Percentiles rank a stretch among this genome's conserved stretches.
Evolutionary conservation across 2,797 vertebrate species (phyloP).

Genomic region (Chloroceryle inda): DNA sequence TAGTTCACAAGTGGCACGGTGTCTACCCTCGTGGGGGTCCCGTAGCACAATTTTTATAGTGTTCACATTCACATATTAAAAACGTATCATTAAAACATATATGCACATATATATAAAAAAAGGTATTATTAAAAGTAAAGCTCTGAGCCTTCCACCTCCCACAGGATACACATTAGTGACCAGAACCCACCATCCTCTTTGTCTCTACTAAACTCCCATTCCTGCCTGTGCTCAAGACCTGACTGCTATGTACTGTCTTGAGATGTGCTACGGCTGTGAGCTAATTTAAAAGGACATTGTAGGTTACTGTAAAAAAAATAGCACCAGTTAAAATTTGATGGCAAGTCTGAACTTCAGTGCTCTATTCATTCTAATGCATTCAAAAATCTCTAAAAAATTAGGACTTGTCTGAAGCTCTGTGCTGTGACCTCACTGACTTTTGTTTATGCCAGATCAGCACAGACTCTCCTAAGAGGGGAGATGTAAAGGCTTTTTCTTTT

Average conservation of each 20-base stretch:
- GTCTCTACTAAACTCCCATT: accelerated
- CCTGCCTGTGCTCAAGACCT: not conserved
- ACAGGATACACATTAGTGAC: accelerated
- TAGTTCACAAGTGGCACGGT: not conserved
- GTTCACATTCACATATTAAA: not conserved
- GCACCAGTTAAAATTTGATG: not conserved
- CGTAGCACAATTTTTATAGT: not conserved
- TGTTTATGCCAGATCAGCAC: not conserved
- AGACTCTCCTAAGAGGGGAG: accelerated
- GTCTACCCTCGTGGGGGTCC: accelerated
- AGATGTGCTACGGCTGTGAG: accelerated
- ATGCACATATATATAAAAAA: no score
- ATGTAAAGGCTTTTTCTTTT: not conserved
- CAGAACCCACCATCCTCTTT: not conserved
- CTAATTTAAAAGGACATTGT: not conserved
- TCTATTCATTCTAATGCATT: not conserved
- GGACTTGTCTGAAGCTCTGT: not conserved
- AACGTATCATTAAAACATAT: no score
- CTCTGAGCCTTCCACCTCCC: not conserved
- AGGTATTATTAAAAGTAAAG: accelerated
- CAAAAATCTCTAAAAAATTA: not conserved
- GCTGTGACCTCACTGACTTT: not conserved
- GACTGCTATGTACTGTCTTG: accelerated
- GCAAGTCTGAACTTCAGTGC: accelerated
- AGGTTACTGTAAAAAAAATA: not conserved